These are phyloP conservation scores for Glossophaga mutica DNA, from an alignment of 2,797 vertebrate genomes.

Conservation along the genomic window DNA sequence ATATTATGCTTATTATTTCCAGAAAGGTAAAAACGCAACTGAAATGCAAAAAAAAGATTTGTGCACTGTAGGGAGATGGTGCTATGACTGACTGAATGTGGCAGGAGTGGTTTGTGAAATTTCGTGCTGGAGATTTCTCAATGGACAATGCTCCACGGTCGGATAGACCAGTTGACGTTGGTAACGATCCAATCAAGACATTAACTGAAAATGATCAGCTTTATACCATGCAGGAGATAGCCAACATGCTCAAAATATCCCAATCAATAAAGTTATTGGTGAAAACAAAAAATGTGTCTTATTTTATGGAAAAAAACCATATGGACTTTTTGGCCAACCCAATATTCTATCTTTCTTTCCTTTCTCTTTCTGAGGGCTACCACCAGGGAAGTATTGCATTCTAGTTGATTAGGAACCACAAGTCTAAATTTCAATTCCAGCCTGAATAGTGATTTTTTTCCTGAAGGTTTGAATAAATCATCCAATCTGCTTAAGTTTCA, in stretches of 20 bases:
- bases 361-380: not conserved
- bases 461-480: slow-evolving; percentile 73
- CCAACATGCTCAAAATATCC: not conserved
- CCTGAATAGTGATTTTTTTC: slow-evolving; percentile 66
- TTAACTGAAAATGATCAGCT: not conserved
- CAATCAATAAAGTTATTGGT: not conserved
- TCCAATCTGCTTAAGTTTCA: slow-evolving; percentile 61
- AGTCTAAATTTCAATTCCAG: slow-evolving; percentile 64
- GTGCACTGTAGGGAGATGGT: not conserved
- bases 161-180: not conserved
- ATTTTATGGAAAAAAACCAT: not conserved
- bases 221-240: not conserved
- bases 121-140: not conserved
- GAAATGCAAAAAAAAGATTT: not conserved
- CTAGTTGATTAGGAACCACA: slow-evolving; percentile 56
- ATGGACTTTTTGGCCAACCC: not conserved
- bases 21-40: not conserved
- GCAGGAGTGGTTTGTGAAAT: not conserved
- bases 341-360: not conserved
- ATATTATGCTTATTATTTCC: not conserved
- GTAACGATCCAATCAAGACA: not conserved
- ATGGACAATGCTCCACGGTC: not conserved
- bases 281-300: not conserved
- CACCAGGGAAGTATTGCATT: not conserved
- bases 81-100: not conserved